phyloP scores from a whole-genome alignment of 2,113 vertebrate species.

The Anas platyrhynchos region DNA sequence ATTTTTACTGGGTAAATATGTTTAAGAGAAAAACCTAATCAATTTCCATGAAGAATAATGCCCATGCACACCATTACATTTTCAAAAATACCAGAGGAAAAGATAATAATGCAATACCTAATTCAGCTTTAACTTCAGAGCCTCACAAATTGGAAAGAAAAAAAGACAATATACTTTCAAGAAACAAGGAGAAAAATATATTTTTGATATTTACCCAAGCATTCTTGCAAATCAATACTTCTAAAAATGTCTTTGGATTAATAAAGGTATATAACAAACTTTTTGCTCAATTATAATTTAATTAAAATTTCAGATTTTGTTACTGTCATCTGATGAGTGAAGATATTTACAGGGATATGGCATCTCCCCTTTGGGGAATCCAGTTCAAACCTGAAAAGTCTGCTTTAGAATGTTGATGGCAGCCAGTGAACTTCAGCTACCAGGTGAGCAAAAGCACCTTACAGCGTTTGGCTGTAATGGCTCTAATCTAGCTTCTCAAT shows the following conservation, averaged over 20 bases:
- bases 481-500: rapidly evolving
- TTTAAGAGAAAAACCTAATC: neutral
- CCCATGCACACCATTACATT: rapidly evolving
- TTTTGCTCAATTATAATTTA: neutral
- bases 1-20: neutral
- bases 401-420: neutral
- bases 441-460: neutral
- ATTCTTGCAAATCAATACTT: neutral
- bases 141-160: rapidly evolving
- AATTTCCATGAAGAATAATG: neutral
- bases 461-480: neutral
- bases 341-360: neutral
- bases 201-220: neutral
- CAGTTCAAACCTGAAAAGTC: neutral
- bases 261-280: neutral
- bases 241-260: neutral
- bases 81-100: neutral
- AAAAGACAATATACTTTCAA: neutral
- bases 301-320: neutral
- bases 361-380: neutral
- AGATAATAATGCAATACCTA: neutral
- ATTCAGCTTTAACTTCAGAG: neutral
- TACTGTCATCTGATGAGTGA: neutral
- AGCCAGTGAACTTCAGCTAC: neutral
- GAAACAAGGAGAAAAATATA: neutral